Evolutionary conservation across 2,113 vertebrate species (phyloP).

Genomic region (Danio rerio): DNA sequence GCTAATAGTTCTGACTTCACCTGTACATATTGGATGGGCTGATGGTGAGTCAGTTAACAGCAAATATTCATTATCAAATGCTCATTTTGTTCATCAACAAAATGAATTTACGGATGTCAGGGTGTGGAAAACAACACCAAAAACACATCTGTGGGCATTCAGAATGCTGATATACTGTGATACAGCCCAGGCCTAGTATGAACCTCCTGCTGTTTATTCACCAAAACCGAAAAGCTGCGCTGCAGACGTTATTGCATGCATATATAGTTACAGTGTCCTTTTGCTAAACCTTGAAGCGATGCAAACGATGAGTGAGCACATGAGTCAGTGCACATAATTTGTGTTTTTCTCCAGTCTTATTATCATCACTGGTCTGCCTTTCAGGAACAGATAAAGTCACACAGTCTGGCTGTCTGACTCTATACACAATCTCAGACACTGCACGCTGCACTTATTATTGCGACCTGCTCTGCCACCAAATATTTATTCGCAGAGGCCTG

Average conservation of each 20-base stretch:
- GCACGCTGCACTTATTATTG: neutral
- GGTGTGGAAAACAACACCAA: too few relatives aligned
- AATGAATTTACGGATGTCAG: too few relatives aligned
- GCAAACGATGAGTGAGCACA: constrained; percentile 33
- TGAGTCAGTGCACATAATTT: constrained; percentile 50
- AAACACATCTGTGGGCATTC: neutral
- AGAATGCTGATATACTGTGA: neutral
- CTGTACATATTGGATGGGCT: too few relatives aligned
- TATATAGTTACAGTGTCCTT: constrained; percentile 37
- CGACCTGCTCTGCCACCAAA: neutral
- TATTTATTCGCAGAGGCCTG: neutral
- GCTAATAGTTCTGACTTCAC: too few relatives aligned
- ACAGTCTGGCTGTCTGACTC: constrained; percentile 32
- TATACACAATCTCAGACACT: neutral
- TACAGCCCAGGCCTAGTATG: neutral
- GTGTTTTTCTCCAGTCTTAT: constrained; percentile 44
- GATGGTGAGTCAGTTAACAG: too few relatives aligned
- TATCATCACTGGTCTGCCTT: constrained; percentile 50
- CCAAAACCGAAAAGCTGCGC: neutral
- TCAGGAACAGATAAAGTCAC: constrained; percentile 44
- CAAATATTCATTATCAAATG: too few relatives aligned
- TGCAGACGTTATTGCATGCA: neutral
- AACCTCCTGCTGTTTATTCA: neutral
- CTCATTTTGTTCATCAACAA: too few relatives aligned
- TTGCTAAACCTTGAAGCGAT: constrained; percentile 19